phyloP scores from a whole-genome alignment of 2,888 invertebrate species.

The Drosophila nigricruria region DNA sequence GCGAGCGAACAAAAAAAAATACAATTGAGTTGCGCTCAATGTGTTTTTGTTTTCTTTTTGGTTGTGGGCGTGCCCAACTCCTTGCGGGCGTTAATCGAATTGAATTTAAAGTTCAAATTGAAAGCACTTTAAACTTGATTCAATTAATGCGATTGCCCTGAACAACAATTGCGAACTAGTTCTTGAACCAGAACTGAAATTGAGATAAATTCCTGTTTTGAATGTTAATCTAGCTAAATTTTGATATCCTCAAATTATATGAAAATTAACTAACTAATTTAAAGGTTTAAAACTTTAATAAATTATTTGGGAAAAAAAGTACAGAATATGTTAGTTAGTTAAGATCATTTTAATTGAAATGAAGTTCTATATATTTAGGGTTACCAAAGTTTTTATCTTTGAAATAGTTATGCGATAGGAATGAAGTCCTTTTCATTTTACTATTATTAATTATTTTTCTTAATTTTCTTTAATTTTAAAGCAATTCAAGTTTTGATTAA shows the following conservation, averaged over 20 bases:
- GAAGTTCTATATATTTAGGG: background rate
- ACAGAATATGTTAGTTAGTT: too few species aligned
- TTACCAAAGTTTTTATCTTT: background rate
- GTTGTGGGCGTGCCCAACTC: constrained; percentile 43
- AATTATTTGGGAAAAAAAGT: too few species aligned
- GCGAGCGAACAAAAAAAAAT: background rate
- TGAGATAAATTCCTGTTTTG: background rate
- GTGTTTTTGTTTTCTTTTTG: background rate
- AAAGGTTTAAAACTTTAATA: too few species aligned
- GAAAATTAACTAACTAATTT: too few species aligned
- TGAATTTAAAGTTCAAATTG: constrained; percentile 21
- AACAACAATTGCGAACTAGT: background rate
- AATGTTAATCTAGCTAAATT: background rate
- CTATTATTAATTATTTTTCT: too few species aligned
- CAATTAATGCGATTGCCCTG: background rate
- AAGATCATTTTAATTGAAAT: too few species aligned
- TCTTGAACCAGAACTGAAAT: background rate
- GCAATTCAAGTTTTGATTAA: background rate
- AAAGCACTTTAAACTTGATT: constrained; percentile 29
- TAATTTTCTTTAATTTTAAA: too few species aligned
- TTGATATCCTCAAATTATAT: background rate
- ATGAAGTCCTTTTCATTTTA: too few species aligned
- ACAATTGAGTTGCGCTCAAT: constrained; percentile 40
- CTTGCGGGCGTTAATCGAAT: constrained; percentile 29
- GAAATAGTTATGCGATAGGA: too few species aligned